phyloP scores from a whole-genome alignment of 2,888 invertebrate species.

The Argyra leucocephala region DNA sequence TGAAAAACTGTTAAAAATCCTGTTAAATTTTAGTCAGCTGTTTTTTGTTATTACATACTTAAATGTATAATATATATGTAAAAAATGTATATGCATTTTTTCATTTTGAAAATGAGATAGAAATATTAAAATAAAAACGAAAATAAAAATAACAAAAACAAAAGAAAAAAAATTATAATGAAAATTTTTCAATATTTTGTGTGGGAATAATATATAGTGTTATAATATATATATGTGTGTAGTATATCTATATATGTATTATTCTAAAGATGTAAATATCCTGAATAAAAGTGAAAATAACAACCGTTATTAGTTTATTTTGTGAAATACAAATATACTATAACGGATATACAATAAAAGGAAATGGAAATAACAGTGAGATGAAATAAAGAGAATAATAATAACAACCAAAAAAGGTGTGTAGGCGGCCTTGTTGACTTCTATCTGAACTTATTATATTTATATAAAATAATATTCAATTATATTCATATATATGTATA shows the following conservation, averaged over 20 bases:
- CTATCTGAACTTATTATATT: not conserved
- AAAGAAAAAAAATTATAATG: no score
- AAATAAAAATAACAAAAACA: no score
- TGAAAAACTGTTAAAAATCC: no score
- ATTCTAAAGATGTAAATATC: not conserved
- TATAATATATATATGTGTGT: not conserved
- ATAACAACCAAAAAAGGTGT: not conserved
- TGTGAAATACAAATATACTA: no score
- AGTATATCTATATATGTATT: not conserved
- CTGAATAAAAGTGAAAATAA: constrained; percentile 6
- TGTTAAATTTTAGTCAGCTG: no score
- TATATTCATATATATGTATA: not conserved
- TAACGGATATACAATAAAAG: not conserved
- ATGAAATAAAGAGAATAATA: not conserved
- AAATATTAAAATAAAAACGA: not conserved
- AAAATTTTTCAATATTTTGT: not conserved
- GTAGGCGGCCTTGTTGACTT: constrained; percentile 2
- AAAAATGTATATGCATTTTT: not conserved
- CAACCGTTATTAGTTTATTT: no score
- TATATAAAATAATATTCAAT: not conserved
- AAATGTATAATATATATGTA: no score
- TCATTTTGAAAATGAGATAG: constrained; percentile 2
- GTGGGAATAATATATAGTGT: not conserved
- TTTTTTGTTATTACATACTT: no score
- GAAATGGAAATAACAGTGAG: not conserved